A percentile compares a stretch with the other conserved stretches of the same genome.
These are phyloP conservation scores for Nesidiocoris tenuis DNA, from an alignment of 2,888 invertebrate species.

Conservation along the genomic window DNA sequence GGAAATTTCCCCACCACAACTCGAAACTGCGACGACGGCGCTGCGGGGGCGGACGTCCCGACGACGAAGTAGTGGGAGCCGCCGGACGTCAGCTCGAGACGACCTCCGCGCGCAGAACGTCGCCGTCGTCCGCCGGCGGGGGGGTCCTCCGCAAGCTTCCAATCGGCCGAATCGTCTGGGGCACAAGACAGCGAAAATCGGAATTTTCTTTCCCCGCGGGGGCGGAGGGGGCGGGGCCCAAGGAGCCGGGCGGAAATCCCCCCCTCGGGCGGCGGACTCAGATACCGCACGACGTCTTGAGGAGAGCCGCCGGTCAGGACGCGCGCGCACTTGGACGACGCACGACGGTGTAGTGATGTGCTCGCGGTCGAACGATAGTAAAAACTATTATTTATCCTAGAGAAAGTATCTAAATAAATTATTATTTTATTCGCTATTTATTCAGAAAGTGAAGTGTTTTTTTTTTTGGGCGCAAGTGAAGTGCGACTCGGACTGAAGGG, in stretches of 20 bases:
- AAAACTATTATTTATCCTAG: not conserved
- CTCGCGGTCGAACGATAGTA: not conserved
- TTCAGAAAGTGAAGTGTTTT: not conserved
- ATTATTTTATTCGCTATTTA: not conserved
- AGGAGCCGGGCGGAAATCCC: not conserved
- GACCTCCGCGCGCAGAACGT: not conserved
- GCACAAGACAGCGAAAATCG: not conserved
- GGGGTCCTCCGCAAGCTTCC: not conserved
- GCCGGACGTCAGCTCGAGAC: not conserved
- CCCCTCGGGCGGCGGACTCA: not conserved
- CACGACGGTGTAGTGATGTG: not conserved
- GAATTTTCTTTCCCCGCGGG: not conserved
- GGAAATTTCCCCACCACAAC: constrained; percentile 50
- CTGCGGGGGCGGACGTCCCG: not conserved
- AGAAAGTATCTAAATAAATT: not conserved
- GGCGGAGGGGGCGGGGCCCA: not conserved
- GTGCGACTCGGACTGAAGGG: not conserved
- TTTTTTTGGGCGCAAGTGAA: not conserved
- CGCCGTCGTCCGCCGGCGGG: not conserved
- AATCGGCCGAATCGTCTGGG: not conserved
- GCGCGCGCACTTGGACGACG: not conserved
- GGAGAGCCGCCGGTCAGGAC: not conserved
- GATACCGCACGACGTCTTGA: no score
- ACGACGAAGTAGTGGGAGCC: not conserved
- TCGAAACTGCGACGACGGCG: not conserved